Base-by-base conservation (phyloP, 2,888 invertebrate species). In the Scrobipalpa atriplicella region DNA sequence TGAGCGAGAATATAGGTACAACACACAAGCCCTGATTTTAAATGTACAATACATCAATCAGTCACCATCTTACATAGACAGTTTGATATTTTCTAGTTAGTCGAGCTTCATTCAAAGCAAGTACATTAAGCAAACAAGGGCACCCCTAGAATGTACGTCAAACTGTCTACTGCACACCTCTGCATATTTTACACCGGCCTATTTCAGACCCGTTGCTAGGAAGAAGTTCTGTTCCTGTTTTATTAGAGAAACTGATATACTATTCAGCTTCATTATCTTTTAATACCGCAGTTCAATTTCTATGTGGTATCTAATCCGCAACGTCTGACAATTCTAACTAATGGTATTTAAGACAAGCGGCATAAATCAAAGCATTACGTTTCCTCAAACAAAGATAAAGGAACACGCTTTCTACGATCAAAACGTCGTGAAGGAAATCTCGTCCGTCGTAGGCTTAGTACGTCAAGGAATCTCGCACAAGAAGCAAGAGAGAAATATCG, bases 131-230 rank as follows among this genome's bases (percentile, higher is more conserved):
- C 29, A 64, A 21, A 64, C 64, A 56, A 66, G 51, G 68, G 69
- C 66, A 67, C 67, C 68, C 67, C 67, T 56, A 66, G 65, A 60
- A 29, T 11, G 19, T 62, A 36, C 16, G n/a, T 58, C 64, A 41
- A 18, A 19, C 54, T 7, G 16, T 19, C 21, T 21, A 21, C 54
- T 11, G 54, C 54, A 9, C 19, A 47, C 62, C 19, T 39, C 62
- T 71, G 68, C 69, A 72, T 73, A 69, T 66, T 65, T 69, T 68
- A 73, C 69, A 66, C 16, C 61, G 70, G 38, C 67, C 69, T 67
- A 69, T 69, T 69, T 67, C 52, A 65, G 60, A 60, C 19, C 2
- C n/a, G 58, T 54, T 18, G 54, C 54, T 54, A 11, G 43, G 13
- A 43, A 29, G 29, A 29, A 29, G 29, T 29, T 29, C 29, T 29